Base-by-base conservation (phyloP, 2,888 invertebrate species). In the Meloe dianella region DNA sequence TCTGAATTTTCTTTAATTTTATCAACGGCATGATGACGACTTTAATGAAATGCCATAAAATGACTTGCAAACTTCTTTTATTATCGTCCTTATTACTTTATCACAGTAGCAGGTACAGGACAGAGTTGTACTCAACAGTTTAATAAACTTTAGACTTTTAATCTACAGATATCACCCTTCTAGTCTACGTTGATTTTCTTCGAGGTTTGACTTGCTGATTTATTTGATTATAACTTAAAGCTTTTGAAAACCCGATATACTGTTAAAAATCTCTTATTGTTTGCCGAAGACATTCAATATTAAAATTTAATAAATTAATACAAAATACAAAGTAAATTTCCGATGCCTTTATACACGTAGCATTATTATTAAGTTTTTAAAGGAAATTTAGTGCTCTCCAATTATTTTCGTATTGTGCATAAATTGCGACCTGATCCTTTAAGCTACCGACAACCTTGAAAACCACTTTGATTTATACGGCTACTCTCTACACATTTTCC, bases 21-120 rank as follows among this genome's bases (percentile, higher is more conserved):
- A 4, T 14, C 35, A 35, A 17, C 65, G 67, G 63, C 67, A 65
- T 61, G 64, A 58, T 65, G 64, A 67, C 70, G 64, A 24, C 59
- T 74, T 77, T 78, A 78, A 79, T 79, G 79, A 79, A 79, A 79
- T 75, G 75, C 77, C 77, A 78, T 78, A 76, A 78, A 79, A 79
- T 75, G 76, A 77, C 77, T 78, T 79, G 78, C 77, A 77, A 80
- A 80, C 78, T 79, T 79, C 78, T 79, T 80, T 79, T 80, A 80
- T 80, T 80, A 80, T 79, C 78, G 76, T 72, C 73, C 78, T 79
- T 80, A 78, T 78, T 76, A 78, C 79, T 78, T 79, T 77, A 79
- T 78, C 75, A 71, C 69, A 64, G 67, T 66, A 67, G 70, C 71
- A 75, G 76, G 76, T 76, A 76, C 64, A 69, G 72, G 69, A 72